Evolutionary conservation across 2,113 vertebrate species (phyloP), one percentile per base, ranked within the genome.

Genomic region (Centropus bengalensis): DNA sequence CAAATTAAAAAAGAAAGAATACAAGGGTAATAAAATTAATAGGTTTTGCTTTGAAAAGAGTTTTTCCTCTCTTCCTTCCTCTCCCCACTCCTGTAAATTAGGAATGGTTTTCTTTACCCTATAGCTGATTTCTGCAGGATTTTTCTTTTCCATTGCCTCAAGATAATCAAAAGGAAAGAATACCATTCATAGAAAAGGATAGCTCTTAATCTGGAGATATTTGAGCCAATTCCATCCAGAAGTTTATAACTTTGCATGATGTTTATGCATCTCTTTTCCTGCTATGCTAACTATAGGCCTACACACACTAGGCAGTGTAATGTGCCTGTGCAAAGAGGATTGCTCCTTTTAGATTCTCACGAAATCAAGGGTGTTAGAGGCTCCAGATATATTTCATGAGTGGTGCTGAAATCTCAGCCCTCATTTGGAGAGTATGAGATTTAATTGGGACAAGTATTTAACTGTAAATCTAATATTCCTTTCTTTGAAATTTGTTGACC

Each of bases 41-140:
- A 45, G 0, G 0, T 30, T 89, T 75, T 56, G 1, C 12, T 77
- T 62, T 58, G 5, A 10, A 73, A 91, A 60, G 27, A 59, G 6
- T 3, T 68, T 82, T 67, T 49, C 33, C 8, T n/a, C 11, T 19
- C 5, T 42, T 13, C 5, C 14, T 3, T 8, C 15, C 0, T 5
- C 22, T 49, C 47, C 47, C 21, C 47, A 23, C 1, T 16, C 16
- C 32, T 38, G 5, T 45, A 86, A 59, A 40, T 77, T 14, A 51
- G 38, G 54, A 44, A 32, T 55, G 2, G 1, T 75, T 60, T 86
- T 83, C 15, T 67, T 80, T 62, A 52, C 21, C 3, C 10, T 83
- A 18, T 26, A 52, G 10, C 8, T 66, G 27, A 55, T 49, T 85
- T 58, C 44, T 59, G 42, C 40, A 15, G 14, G 8, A 55, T 58